A percentile compares a stretch with the other conserved stretches of the same genome.
Conservation (phyloP, 1,140 invertebrate genomes). For the Periplaneta americana region DNA sequence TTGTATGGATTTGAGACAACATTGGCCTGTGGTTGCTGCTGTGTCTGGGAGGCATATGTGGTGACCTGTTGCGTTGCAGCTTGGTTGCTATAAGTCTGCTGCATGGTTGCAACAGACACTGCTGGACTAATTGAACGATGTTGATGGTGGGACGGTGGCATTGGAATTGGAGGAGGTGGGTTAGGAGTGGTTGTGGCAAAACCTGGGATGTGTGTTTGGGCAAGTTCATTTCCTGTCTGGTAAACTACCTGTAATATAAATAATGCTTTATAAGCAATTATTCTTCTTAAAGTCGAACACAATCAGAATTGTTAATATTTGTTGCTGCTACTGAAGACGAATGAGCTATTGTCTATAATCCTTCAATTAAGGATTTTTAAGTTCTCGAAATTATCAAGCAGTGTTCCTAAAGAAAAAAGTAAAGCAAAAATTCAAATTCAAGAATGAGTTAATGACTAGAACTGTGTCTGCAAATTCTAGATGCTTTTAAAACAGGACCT, state of each 20-base stretch:
- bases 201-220: constrained; percentile 12
- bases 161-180: constrained; percentile 9
- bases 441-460: too few relatives aligned
- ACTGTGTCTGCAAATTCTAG: too few relatives aligned
- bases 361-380: too few relatives aligned
- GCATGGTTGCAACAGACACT: neutral
- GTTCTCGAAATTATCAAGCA: too few relatives aligned
- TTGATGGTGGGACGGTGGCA: constrained; percentile 10
- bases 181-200: constrained; percentile 9
- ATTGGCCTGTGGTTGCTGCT: neutral
- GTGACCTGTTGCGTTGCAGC: neutral
- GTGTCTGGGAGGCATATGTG: neutral
- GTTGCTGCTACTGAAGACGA: too few relatives aligned
- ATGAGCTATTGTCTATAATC: too few relatives aligned
- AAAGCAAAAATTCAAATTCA: too few relatives aligned
- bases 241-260: neutral
- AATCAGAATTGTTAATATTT: too few relatives aligned
- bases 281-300: too few relatives aligned
- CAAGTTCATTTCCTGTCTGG: neutral
- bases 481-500: too few relatives aligned
- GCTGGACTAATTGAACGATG: neutral
- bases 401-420: too few relatives aligned
- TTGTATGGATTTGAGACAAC: neutral
- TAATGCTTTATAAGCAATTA: too few relatives aligned
- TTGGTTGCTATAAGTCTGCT: neutral